Conservation (phyloP, 2,113 vertebrate species). For the Gulo gulo region DNA sequence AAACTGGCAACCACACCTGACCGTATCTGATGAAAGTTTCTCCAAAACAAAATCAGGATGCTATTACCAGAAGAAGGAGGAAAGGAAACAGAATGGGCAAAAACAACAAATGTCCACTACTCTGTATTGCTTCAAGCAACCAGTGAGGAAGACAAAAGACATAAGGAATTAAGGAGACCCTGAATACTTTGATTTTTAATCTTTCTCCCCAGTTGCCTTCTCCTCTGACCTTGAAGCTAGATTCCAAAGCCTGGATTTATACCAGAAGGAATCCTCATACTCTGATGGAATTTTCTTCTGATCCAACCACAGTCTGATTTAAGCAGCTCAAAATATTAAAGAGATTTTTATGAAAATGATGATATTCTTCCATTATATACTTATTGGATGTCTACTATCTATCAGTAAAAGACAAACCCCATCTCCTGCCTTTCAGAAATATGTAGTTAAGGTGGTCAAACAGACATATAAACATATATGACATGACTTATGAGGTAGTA, state of each 20-base stretch:
- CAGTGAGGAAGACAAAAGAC: not conserved
- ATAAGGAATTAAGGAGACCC: not conserved
- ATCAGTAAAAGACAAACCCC: not conserved
- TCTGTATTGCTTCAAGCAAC: not conserved
- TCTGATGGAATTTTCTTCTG: not conserved
- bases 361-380: not conserved
- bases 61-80: not conserved
- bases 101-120: not conserved
- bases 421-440: conserved; percentile 7
- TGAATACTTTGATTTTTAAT: not conserved
- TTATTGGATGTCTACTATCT: not conserved
- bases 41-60: not conserved
- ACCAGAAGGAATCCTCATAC: not conserved
- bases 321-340: not conserved
- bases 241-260: not conserved
- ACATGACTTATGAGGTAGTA: not conserved
- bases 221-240: not conserved
- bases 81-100: not conserved
- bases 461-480: not conserved
- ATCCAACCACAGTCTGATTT: not conserved
- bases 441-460: not conserved
- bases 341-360: conserved; percentile 47
- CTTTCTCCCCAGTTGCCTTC: not conserved
- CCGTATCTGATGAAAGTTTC: not conserved
- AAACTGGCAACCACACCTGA: not conserved